phyloP scores from a whole-genome alignment of 2,888 invertebrate species.

The Acrobasis consociella region DNA sequence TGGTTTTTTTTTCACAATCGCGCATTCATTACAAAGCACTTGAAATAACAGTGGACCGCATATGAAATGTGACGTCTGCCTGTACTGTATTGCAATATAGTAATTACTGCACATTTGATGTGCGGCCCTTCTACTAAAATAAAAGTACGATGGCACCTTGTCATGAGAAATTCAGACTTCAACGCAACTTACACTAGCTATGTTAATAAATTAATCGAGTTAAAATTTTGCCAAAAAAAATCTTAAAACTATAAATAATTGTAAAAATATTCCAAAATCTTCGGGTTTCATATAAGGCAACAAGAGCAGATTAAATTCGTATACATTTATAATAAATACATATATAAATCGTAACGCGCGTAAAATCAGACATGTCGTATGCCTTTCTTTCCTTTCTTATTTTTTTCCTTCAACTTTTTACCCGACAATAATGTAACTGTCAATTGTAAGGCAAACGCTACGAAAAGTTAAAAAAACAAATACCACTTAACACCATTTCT shows the following conservation, averaged over 20 bases:
- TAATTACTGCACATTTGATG: background rate
- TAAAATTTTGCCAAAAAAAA: conserved; percentile 31
- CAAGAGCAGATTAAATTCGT: conserved; percentile 19
- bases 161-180: conserved; percentile 57
- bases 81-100: no score
- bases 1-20: background rate
- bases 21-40: background rate
- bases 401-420: no score
- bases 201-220: conserved; percentile 54
- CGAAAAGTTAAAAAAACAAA: no score
- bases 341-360: background rate
- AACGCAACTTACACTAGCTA: conserved; percentile 36
- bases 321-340: background rate
- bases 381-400: no score
- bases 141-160: conserved; percentile 63
- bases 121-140: conserved; percentile 13
- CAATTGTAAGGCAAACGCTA: no score
- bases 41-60: background rate
- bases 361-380: background rate
- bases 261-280: conserved; percentile 24
- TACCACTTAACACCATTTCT: background rate
- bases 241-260: conserved; percentile 30
- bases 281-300: background rate
- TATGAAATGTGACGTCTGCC: background rate
- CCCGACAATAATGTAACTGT: no score